Conservation (phyloP, 2,888 invertebrate genomes). For the Plagiodera versicolora region DNA sequence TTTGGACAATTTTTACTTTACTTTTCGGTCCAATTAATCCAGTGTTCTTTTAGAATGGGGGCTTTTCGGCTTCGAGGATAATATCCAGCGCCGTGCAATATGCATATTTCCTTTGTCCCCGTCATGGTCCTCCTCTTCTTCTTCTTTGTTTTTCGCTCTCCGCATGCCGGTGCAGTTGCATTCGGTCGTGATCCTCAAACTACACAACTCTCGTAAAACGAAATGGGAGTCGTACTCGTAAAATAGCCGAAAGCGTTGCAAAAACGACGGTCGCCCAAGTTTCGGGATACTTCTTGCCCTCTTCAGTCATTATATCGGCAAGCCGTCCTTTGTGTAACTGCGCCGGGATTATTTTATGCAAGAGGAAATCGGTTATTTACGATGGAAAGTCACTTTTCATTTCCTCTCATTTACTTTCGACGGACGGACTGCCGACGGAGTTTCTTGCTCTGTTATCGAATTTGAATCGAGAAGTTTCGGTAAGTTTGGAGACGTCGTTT, state of each 20-base stretch:
- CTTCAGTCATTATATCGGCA: slow-evolving; percentile 1
- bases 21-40: too few species aligned
- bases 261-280: slow-evolving; percentile 9
- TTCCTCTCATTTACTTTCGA: neutral
- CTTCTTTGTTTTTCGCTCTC: neutral
- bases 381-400: neutral
- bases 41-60: too few species aligned
- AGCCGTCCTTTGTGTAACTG: neutral
- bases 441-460: neutral
- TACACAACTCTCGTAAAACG: slow-evolving; percentile 23
- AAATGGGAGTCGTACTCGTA: slow-evolving; percentile 17
- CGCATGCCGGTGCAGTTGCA: slow-evolving; percentile 20
- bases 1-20: too few species aligned
- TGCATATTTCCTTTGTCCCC: neutral
- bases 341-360: neutral
- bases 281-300: slow-evolving; percentile 9
- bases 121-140: neutral
- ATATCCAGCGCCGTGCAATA: neutral
- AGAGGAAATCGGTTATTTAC: neutral
- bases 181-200: slow-evolving; percentile 17
- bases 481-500: too few species aligned
- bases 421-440: neutral
- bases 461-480: neutral
- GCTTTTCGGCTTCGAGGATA: neutral
- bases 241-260: slow-evolving; percentile 7